Conservation (phyloP, 2,113 vertebrate species). For the Malurus elegans region DNA sequence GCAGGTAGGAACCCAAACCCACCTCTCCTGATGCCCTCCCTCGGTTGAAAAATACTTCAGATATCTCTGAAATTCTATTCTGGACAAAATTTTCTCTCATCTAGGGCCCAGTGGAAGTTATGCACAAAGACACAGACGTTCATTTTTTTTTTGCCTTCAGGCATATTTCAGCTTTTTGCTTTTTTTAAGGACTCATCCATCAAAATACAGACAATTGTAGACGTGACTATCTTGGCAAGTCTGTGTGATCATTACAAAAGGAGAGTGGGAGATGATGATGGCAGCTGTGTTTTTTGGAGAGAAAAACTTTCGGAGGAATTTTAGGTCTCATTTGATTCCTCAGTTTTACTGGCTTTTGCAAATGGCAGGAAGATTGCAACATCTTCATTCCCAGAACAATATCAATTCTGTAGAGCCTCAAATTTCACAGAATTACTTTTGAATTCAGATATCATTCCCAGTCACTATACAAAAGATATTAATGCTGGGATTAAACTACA, state of each 20-base stretch:
- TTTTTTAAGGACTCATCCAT: neutral
- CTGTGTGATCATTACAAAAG: neutral
- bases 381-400: neutral
- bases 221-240: neutral
- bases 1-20: neutral
- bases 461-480: constrained; percentile 11
- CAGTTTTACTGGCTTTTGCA: neutral
- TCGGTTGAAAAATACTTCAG: neutral
- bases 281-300: neutral
- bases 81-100: neutral
- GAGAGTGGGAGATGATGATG: neutral
- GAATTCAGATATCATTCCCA: constrained; percentile 22
- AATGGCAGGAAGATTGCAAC: neutral
- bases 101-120: neutral
- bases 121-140: neutral
- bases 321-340: neutral
- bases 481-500: constrained; percentile 23
- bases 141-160: neutral
- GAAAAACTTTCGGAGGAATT: neutral
- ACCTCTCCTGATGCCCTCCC: neutral
- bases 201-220: neutral
- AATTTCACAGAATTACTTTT: constrained; percentile 13
- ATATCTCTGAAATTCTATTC: neutral
- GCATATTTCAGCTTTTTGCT: neutral
- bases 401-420: neutral